These are phyloP conservation scores for Neodiprion pinetum DNA, from an alignment of 1,140 invertebrate genomes.

Conservation along the genomic window DNA sequence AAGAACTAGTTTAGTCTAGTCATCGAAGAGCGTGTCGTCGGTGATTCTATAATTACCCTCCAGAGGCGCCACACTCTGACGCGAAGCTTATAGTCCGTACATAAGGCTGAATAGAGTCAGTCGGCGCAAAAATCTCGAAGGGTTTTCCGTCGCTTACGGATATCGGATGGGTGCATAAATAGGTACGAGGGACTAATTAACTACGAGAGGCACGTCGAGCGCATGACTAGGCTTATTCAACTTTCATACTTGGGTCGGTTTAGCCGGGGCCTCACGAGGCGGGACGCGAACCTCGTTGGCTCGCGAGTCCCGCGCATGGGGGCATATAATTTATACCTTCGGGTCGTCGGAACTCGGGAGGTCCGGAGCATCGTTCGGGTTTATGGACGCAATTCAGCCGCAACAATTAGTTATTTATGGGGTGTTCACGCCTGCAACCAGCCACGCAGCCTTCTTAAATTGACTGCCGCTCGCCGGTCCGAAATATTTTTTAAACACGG, in stretches of 20 bases:
- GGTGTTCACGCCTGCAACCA: background rate
- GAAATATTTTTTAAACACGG: conserved; percentile 24
- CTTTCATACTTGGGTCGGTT: background rate
- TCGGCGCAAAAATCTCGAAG: too few species aligned
- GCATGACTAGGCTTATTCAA: background rate
- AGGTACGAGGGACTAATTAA: background rate
- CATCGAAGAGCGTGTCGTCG: too few species aligned
- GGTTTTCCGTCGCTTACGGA: too few species aligned
- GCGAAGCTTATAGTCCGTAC: too few species aligned
- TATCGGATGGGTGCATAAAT: too few species aligned
- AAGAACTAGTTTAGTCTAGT: too few species aligned
- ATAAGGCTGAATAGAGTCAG: too few species aligned
- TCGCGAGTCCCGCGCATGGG: conserved; percentile 45
- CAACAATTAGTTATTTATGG: conserved; percentile 7
- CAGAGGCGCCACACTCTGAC: too few species aligned
- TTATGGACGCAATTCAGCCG: conserved; percentile 7
- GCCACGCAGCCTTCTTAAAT: background rate
- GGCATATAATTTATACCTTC: conserved; percentile 51
- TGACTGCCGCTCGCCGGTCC: background rate
- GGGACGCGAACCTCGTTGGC: conserved; percentile 45
- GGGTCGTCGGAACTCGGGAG: conserved; percentile 37
- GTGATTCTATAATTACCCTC: too few species aligned
- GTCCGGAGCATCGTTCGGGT: background rate
- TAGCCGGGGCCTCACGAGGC: conserved; percentile 34
- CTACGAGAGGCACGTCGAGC: background rate